Evolutionary conservation across 2,113 vertebrate species (phyloP).

Genomic region (Mustela nigripes): DNA sequence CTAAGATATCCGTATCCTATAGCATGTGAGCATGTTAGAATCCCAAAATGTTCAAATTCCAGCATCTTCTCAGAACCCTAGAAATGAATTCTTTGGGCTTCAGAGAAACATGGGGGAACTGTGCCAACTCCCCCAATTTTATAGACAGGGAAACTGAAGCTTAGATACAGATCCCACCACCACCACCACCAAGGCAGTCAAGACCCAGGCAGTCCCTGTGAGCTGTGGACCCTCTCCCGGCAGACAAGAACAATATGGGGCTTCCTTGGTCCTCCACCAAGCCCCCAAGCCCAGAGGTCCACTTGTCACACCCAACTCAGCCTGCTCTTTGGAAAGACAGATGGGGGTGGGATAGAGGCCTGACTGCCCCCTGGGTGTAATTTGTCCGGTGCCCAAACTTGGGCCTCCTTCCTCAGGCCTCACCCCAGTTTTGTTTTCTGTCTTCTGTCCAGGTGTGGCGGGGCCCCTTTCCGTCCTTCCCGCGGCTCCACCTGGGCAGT

Average conservation of each 20-base stretch:
- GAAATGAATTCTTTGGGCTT: constrained; percentile 38
- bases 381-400: neutral
- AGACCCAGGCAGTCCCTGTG: neutral
- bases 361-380: neutral
- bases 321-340: neutral
- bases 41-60: constrained; percentile 4
- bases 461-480: constrained; percentile 19
- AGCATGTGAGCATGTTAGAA: neutral
- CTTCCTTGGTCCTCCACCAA: neutral
- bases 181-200: neutral
- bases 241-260: neutral
- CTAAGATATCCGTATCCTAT: neutral
- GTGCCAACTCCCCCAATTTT: neutral
- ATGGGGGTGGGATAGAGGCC: neutral
- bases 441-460: constrained; percentile 10
- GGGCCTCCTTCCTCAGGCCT: neutral
- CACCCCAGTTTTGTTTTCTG: constrained; percentile 21
- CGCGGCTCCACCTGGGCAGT: constrained; percentile 70
- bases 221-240: neutral
- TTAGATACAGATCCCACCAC: neutral
- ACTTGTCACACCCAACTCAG: neutral
- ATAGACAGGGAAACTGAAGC: neutral
- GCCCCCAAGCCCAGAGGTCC: neutral
- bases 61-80: constrained; percentile 43
- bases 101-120: neutral